Conservation (phyloP, 2,797 vertebrate species). For the Hydrolagus colliei region DNA sequence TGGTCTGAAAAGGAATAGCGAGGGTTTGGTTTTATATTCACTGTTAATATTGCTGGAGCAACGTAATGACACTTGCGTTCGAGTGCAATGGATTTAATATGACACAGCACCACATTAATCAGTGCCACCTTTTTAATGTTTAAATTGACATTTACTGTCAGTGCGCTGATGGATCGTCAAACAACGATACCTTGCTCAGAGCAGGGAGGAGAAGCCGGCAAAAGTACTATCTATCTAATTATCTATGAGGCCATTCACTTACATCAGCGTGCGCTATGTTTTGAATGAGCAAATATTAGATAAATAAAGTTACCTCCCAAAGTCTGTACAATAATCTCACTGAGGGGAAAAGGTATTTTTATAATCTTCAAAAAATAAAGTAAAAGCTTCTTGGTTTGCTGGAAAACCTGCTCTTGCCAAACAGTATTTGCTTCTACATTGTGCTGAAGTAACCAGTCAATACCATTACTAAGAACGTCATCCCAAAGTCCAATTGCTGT, state of each 20-base stretch:
- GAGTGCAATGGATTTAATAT: background rate
- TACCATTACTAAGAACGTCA: background rate
- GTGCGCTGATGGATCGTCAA: background rate
- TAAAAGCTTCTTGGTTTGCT: too few relatives aligned
- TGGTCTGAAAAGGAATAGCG: conserved; percentile 5
- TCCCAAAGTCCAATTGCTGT: background rate
- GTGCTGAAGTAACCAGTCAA: background rate
- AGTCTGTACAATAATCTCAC: background rate
- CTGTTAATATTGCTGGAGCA: background rate
- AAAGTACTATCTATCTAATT: background rate
- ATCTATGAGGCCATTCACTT: background rate
- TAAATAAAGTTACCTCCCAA: background rate
- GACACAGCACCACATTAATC: background rate
- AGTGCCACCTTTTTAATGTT: background rate
- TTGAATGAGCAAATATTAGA: background rate
- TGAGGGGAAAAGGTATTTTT: background rate
- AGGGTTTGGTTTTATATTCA: background rate
- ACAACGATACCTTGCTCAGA: background rate
- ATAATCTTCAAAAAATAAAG: too few relatives aligned
- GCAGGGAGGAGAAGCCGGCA: background rate
- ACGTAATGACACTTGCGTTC: background rate
- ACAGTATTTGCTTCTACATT: background rate
- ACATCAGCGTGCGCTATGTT: background rate
- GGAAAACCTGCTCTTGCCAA: background rate
- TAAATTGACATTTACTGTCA: background rate